These are phyloP conservation scores for Danionella cerebrum DNA, from an alignment of 2,113 vertebrate genomes.

Conservation along the genomic window DNA sequence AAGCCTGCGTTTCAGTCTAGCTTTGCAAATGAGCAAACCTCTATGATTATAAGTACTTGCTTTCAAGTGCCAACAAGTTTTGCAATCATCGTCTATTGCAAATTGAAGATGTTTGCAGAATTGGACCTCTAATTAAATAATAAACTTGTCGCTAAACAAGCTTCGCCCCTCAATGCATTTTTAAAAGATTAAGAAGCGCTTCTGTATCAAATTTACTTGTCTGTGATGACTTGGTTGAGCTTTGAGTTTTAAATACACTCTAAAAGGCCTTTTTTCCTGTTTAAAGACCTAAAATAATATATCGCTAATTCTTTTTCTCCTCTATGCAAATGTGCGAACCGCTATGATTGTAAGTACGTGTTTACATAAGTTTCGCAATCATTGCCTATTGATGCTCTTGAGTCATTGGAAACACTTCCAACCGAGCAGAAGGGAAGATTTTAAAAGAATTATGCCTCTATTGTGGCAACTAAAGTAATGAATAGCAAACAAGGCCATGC, in stretches of 20 bases:
- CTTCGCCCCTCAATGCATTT: too few relatives aligned
- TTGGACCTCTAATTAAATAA: too few relatives aligned
- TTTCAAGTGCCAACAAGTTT: too few relatives aligned
- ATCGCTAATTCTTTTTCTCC: slow-evolving; percentile 1
- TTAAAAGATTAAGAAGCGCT: too few relatives aligned
- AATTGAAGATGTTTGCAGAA: too few relatives aligned
- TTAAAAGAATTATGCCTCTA: slow-evolving; percentile 36
- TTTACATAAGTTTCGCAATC: slow-evolving; percentile 43
- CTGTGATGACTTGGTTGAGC: too few relatives aligned
- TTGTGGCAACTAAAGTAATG: slow-evolving; percentile 36
- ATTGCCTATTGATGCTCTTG: slow-evolving; percentile 39
- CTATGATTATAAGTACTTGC: too few relatives aligned
- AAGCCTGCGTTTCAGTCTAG: too few relatives aligned
- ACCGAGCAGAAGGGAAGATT: slow-evolving; percentile 27
- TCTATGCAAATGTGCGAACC: slow-evolving; percentile 27
- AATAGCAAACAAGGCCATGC: slow-evolving; percentile 25
- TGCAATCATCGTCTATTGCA: too few relatives aligned
- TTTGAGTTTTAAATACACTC: neutral
- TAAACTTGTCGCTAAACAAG: too few relatives aligned
- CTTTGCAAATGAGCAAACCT: too few relatives aligned
- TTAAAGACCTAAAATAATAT: neutral
- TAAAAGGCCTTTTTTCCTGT: neutral
- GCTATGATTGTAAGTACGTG: slow-evolving; percentile 36
- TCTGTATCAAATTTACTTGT: too few relatives aligned
- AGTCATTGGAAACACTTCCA: slow-evolving; percentile 24